These are phyloP conservation scores for Sphecodes monilicornis DNA, from an alignment of 2,888 invertebrate genomes.

Conservation along the genomic window DNA sequence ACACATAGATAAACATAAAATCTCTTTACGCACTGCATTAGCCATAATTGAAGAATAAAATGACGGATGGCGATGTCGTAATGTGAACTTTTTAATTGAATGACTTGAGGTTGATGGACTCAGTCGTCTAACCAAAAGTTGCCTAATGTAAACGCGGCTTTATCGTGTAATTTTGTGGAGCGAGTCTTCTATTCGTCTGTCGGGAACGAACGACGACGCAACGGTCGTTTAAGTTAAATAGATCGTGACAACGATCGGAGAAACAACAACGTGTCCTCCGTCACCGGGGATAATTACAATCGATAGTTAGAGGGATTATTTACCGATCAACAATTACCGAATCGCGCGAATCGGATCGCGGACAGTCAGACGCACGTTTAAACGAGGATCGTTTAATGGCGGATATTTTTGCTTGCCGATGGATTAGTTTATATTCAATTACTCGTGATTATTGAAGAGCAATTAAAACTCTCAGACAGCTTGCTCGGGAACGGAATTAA, in stretches of 20 bases:
- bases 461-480: background rate
- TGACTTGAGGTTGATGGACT: too few species aligned
- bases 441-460: slow-evolving; percentile 11
- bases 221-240: background rate
- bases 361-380: background rate
- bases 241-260: background rate
- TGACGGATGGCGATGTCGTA: too few species aligned
- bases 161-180: too few species aligned
- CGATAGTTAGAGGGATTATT: background rate
- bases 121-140: too few species aligned
- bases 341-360: background rate
- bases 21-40: too few species aligned
- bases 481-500: slow-evolving; percentile 33
- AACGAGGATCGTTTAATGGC: background rate
- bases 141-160: too few species aligned
- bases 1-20: too few species aligned
- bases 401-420: background rate
- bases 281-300: background rate
- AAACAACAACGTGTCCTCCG: too few species aligned
- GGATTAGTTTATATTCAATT: slow-evolving; percentile 19
- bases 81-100: too few species aligned
- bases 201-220: background rate
- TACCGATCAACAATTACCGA: background rate
- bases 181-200: too few species aligned
- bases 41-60: background rate